A percentile compares a stretch with the other conserved stretches of the same genome.
Conservation (phyloP, 2,888 invertebrate species). For the Nomada ferruginata region DNA sequence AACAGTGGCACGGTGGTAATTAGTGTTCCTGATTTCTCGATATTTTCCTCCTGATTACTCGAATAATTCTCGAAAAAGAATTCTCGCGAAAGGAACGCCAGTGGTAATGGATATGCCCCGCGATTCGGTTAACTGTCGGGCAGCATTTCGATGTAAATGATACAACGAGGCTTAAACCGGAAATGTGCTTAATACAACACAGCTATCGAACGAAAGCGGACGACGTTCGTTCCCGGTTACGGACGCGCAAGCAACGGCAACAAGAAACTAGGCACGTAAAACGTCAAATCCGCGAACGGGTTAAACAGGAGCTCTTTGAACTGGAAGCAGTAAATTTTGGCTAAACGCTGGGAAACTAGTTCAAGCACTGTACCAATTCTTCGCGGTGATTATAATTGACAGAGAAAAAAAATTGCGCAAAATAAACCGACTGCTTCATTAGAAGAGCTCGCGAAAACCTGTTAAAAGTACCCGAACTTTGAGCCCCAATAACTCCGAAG, state of each 20-base stretch:
- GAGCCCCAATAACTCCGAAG: not conserved
- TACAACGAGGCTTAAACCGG: constrained; percentile 51
- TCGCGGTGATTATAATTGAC: not conserved
- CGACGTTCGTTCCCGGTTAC: no score
- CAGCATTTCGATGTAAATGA: constrained; percentile 50
- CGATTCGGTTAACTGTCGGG: constrained; percentile 54
- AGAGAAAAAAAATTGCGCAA: not conserved
- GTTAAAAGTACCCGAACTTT: constrained; percentile 3
- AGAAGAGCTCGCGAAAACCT: not conserved
- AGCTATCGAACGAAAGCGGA: constrained; percentile 2
- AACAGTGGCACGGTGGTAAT: constrained; percentile 26
- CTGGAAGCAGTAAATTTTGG: no score
- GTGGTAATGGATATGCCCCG: constrained; percentile 61
- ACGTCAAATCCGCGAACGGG: not conserved
- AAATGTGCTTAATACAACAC: constrained; percentile 26
- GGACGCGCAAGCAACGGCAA: no score
- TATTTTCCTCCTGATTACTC: no score
- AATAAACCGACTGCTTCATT: no score
- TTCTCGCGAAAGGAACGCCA: not conserved
- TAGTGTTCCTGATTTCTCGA: no score
- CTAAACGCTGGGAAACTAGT: no score
- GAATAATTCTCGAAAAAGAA: no score
- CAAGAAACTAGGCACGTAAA: no score
- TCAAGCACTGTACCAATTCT: no score
- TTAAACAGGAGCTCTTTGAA: no score